Evolutionary conservation across 2,797 vertebrate genomes (phyloP).

Genomic region (Fratercula arctica): DNA sequence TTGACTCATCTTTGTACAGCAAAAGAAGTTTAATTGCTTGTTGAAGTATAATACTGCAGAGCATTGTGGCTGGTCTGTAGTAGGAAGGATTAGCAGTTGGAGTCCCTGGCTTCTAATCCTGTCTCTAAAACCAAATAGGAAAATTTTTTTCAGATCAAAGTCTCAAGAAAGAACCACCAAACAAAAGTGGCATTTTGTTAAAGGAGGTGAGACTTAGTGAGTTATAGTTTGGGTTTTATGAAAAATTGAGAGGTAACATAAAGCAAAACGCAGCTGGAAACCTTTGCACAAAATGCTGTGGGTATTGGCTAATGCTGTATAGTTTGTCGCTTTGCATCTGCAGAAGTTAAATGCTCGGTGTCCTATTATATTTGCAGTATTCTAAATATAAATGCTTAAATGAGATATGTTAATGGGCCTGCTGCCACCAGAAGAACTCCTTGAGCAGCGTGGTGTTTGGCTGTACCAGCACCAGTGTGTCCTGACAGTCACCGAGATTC

Average conservation of each 20-base stretch:
- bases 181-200: neutral
- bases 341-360: neutral
- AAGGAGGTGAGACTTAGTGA: neutral
- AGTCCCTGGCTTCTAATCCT: constrained; percentile 5
- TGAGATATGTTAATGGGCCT: neutral
- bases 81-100: constrained; percentile 16
- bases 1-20: neutral
- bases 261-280: neutral
- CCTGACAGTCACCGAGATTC: neutral
- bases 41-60: neutral
- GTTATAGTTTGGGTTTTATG: neutral
- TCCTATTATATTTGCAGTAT: neutral
- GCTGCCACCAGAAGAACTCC: neutral
- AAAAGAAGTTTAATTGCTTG: constrained; percentile 1
- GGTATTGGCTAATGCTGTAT: neutral
- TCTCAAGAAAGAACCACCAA: neutral
- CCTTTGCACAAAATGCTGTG: neutral
- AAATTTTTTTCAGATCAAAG: neutral
- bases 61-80: neutral
- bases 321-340: neutral
- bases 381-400: neutral
- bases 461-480: neutral
- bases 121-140: constrained; percentile 2
- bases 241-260: neutral
- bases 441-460: neutral